A percentile compares a stretch with the other conserved stretches of the same genome.
Conservation (phyloP, 1,140 invertebrate species). For the Zeugodacus cucurbitae region DNA sequence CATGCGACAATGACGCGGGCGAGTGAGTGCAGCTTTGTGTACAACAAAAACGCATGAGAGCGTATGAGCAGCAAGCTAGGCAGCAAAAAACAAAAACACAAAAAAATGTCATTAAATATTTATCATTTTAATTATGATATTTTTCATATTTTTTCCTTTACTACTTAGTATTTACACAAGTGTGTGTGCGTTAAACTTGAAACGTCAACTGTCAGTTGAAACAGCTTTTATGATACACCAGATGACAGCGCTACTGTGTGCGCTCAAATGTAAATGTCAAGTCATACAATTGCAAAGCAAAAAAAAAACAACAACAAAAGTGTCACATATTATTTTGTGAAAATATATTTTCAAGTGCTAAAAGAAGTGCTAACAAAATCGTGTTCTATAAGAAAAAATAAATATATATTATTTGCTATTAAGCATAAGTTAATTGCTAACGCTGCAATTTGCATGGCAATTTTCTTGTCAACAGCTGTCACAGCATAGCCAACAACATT, state of each 20-base stretch:
- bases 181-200: background rate
- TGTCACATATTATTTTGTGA: background rate
- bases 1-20: background rate
- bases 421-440: background rate
- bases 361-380: background rate
- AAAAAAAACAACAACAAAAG: too few relatives aligned
- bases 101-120: background rate
- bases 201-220: constrained; percentile 2
- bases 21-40: background rate
- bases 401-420: background rate
- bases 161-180: background rate
- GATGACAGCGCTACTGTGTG: background rate
- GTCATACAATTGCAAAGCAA: background rate
- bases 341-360: background rate
- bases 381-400: too few relatives aligned
- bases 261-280: constrained; percentile 19
- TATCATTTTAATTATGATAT: constrained; percentile 11
- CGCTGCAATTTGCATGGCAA: background rate
- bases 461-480: background rate
- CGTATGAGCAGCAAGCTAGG: background rate
- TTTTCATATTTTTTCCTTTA: background rate
- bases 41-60: background rate
- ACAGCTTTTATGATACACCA: background rate
- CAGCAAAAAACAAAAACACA: background rate
- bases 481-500: background rate